Evolutionary conservation across 2,797 vertebrate species (phyloP).

Genomic region (Phoebastria nigripes): DNA sequence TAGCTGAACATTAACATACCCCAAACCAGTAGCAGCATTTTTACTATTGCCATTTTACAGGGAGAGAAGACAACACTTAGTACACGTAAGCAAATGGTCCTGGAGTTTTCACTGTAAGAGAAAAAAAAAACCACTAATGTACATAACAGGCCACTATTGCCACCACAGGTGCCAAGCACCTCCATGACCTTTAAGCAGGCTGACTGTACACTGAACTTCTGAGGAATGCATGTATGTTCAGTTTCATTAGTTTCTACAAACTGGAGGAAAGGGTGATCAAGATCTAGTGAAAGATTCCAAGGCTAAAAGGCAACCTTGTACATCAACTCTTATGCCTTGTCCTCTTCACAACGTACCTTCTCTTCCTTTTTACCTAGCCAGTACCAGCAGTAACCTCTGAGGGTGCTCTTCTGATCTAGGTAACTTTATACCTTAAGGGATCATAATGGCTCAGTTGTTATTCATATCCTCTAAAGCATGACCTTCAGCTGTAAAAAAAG

Average conservation of each 20-base stretch:
- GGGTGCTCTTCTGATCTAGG: not conserved
- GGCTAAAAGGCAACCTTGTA: not conserved
- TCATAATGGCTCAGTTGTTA: not conserved
- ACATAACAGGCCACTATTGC: not conserved
- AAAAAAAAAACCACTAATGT: no score
- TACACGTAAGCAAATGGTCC: not conserved
- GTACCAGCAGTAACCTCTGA: not conserved
- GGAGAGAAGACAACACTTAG: not conserved
- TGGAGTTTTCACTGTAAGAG: not conserved
- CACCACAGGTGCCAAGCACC: not conserved
- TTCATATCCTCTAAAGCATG: not conserved
- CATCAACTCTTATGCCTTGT: not conserved
- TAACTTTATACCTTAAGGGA: not conserved
- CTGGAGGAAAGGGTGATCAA: not conserved
- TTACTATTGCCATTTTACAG: not conserved
- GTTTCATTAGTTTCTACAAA: not conserved
- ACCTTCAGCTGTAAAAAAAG: not conserved
- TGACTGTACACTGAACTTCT: not conserved
- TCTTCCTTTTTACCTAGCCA: not conserved
- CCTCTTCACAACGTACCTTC: not conserved
- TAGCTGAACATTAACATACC: not conserved
- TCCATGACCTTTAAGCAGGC: not conserved
- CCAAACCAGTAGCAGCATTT: not conserved
- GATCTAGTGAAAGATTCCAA: not conserved
- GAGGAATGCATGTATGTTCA: not conserved